A percentile compares a stretch with the other conserved stretches of the same genome.
Evolutionary conservation across 1,140 invertebrate genomes (phyloP).

Genomic region (Phymorhynchus buccinoides): DNA sequence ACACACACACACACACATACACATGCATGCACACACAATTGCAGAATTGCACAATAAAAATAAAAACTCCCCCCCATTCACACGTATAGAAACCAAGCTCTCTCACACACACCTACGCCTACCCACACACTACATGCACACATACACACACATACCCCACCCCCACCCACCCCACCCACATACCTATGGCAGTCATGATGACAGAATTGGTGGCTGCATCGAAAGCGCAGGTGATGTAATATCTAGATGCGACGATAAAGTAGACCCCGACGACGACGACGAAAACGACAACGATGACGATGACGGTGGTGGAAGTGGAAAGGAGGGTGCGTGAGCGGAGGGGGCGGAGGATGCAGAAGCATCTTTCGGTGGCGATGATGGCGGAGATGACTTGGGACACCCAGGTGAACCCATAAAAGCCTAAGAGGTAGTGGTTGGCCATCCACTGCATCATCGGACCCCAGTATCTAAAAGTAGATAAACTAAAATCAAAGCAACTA

Average conservation of each 20-base stretch:
- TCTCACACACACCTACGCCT: too few species aligned
- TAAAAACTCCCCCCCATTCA: too few species aligned
- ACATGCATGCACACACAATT: too few species aligned
- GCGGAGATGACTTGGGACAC: background rate
- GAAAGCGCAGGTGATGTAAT: background rate
- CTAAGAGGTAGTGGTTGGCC: background rate
- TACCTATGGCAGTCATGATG: too few species aligned
- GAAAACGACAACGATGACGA: background rate
- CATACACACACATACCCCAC: too few species aligned
- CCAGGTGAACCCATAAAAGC: background rate
- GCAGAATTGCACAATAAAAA: too few species aligned
- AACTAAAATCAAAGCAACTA: too few species aligned
- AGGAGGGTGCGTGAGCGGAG: background rate
- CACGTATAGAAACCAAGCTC: too few species aligned
- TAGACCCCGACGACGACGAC: background rate
- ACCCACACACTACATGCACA: too few species aligned
- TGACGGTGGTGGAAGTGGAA: background rate
- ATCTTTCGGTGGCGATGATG: background rate
- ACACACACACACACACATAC: too few species aligned
- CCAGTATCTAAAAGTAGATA: background rate
- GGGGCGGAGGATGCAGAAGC: background rate
- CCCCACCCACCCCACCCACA: too few species aligned
- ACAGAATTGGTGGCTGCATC: background rate
- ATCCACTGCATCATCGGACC: background rate
- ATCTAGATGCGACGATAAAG: background rate